A percentile compares a stretch with the other conserved stretches of the same genome.
These are phyloP conservation scores for Ivindomyrus marchei DNA, from an alignment of 2,113 vertebrate species.

Conservation along the genomic window DNA sequence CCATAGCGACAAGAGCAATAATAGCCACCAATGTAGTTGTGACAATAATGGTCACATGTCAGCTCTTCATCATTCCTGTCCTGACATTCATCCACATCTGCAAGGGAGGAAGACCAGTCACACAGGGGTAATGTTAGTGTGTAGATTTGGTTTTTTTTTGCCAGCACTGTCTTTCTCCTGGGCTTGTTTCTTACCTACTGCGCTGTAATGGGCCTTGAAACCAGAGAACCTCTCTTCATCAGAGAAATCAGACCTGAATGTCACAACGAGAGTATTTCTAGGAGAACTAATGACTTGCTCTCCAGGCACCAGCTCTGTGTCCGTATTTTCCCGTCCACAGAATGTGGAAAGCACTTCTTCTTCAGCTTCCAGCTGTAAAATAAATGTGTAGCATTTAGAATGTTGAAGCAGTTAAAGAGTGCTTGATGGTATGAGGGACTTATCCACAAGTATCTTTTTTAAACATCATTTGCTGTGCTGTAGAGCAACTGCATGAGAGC, in stretches of 20 bases:
- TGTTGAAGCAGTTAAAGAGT: not conserved
- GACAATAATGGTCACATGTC: slow-evolving; percentile 86
- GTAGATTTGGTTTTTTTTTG: not conserved
- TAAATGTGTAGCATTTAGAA: slow-evolving; percentile 11
- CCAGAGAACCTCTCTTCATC: slow-evolving; percentile 84
- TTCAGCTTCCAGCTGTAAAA: slow-evolving; percentile 71
- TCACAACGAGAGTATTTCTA: slow-evolving; percentile 66
- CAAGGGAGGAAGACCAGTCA: not conserved
- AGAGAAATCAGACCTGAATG: slow-evolving; percentile 87
- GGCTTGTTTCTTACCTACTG: slow-evolving; percentile 68
- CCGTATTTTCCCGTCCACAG: slow-evolving; percentile 77
- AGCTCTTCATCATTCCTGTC: slow-evolving; percentile 70
- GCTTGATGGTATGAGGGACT: not conserved
- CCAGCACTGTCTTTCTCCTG: not conserved
- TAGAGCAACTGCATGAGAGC: not conserved
- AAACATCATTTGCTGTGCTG: not conserved
- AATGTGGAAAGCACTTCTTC: slow-evolving; percentile 74
- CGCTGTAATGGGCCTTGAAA: slow-evolving; percentile 83
- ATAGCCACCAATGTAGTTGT: slow-evolving; percentile 90
- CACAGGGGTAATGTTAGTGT: not conserved
- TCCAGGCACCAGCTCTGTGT: slow-evolving; percentile 79
- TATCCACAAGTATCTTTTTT: not conserved
- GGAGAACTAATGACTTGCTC: slow-evolving; percentile 68
- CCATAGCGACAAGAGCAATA: slow-evolving; percentile 95
- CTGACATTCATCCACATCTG: slow-evolving; percentile 87